Evolutionary conservation across 64 coral and sea anemone genomes (phyloP), one percentile per base, ranked within the genome.

Genomic region (Stichodactyla mertensii): DNA sequence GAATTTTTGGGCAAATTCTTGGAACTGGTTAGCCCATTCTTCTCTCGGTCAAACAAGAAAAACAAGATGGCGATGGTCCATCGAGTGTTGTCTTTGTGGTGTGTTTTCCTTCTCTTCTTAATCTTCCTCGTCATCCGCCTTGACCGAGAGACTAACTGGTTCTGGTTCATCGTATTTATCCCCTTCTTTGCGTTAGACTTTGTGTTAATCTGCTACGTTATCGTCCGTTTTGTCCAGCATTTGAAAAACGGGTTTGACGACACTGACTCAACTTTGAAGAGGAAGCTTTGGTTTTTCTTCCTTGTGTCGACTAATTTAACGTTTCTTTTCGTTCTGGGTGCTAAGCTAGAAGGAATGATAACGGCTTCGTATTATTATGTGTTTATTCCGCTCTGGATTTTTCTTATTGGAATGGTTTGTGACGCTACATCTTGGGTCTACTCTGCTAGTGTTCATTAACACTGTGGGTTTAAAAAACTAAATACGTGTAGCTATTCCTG

Each of bases 91-190:
- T 45, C 36, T 45, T 45, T 45, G 3, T 45, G 36, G 36, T 45
- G 36, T 45, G 36, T 99, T 20, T 18, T 92, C 87, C 69, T 99
- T 13, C 86, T 95, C 1, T 95, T 94, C 86, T 61, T 92, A 1
- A 95, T 99, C 64, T 99, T 92, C 61, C 86, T 99, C 9, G 93
- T 95, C 5, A 86, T 99, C 54, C 92, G 93, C 20, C 60, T 95
- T 56, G 93, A 99, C 77, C 92, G 78, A 80, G 80, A 99, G 85
- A 99, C 91, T 1, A 26, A 88, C 11, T 95, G 93, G 97, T 84
- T 92, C 70, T 99, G 91, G 89, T 99, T 95, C 83, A 88, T 99
- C 57, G 88, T 99, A 56, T 95, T 99, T 55, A 99, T 95, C 55
- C 97, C 97, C 2, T 77, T 95, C 12, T 88, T 95, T 36, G 78